Evolutionary conservation across 2,113 vertebrate species (phyloP), one percentile per base, ranked within the genome.

Genomic region (Ptyas mucosa): DNA sequence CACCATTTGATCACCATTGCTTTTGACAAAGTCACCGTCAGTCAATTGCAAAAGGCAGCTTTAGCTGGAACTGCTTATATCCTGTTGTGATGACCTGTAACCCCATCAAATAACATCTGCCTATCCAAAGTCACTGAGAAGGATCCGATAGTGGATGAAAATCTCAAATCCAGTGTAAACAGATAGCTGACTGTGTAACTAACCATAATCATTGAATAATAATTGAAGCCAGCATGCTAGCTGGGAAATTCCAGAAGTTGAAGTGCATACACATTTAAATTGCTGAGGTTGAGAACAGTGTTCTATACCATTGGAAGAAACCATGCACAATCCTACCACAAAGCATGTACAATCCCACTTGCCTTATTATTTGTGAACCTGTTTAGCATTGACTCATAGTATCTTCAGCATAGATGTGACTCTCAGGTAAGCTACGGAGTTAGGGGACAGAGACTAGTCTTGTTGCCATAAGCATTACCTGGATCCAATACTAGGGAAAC

Each of bases 401-500:
- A 91, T 51, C 88, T 88, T 51, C 7, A 1, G 88, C 8, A 23
- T 24, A 49, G 64, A 75, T 54, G 23, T 26, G 24, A 81, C 18
- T 43, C 34, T 39, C 75, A 54, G 3, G 15, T 54, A 49, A 24
- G 5, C 34, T 61, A 89, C 34, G 39, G 54, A n/a, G 12, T 14
- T 34, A 23, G 39, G 11, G 21, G 69, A 90, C 51, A 88, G 34
- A 86, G 39, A 52, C 15, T 3, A 3, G 54, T 88, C 95, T 89
- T 92, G 75, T 89, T 96, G 94, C 89, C 90, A 88, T 89, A 94
- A 95, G 93, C 92, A 93, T 95, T 97, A 97, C 95, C 97, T 92
- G 94, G 94, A 95, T 97, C 94, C 94, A 92, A 93, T 29, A 85
- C 93, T 75, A 96, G 97, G 96, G 94, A 94, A 96, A 93, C 96